Percentiles rank a stretch among this genome's conserved stretches.
phyloP scores from a whole-genome alignment of 2,113 vertebrate species.

The Cyanistes caeruleus region DNA sequence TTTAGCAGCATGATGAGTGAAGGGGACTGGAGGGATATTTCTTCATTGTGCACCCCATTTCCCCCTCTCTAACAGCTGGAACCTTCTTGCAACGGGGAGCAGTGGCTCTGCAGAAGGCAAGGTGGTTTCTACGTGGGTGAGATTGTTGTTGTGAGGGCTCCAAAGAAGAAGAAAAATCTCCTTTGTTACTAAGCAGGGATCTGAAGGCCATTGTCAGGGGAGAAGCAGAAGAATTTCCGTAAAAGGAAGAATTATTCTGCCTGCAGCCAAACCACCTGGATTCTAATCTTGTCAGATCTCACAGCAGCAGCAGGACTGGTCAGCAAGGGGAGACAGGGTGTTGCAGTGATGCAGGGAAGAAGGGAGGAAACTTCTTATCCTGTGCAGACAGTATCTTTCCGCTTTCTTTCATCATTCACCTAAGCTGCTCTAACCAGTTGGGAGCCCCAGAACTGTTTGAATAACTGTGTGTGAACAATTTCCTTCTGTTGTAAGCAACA shows the following conservation, averaged over 20 bases:
- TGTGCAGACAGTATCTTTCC: background rate
- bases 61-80: background rate
- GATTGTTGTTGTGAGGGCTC: conserved; percentile 44
- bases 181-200: conserved; percentile 71
- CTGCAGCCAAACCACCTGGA: conserved; percentile 15
- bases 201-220: conserved; percentile 68
- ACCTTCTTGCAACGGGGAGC: background rate
- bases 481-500: background rate
- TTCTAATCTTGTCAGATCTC: conserved; percentile 20
- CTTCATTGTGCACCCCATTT: background rate
- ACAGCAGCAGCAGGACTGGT: background rate
- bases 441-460: background rate
- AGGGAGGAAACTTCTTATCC: background rate
- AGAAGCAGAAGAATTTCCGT: conserved; percentile 64
- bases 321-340: background rate
- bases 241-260: conserved; percentile 63
- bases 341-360: background rate
- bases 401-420: background rate
- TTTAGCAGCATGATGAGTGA: background rate
- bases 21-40: background rate
- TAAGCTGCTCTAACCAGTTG: background rate
- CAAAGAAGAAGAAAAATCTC: conserved; percentile 50
- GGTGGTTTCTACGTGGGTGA: conserved; percentile 65
- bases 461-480: background rate
- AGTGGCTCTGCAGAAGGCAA: conserved; percentile 24